Evolutionary conservation across 2,113 vertebrate genomes (phyloP).

Genomic region (Odontesthes bonariensis): DNA sequence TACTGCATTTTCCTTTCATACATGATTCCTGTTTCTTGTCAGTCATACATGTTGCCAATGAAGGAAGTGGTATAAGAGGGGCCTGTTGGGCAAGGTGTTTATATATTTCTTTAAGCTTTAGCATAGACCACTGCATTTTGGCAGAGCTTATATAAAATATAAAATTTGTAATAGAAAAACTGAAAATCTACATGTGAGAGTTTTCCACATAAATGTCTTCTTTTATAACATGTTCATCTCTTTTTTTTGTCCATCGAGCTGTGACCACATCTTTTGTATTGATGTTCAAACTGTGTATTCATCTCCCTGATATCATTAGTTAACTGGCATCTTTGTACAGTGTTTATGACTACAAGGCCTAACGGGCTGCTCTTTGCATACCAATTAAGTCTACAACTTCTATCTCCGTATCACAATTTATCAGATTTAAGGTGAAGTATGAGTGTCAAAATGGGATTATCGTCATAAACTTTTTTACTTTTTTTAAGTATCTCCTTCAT

Average conservation of each 20-base stretch:
- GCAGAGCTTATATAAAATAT: no score
- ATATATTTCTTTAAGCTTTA: no score
- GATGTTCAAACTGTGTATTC: conserved; percentile 37
- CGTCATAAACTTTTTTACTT: no score
- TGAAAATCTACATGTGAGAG: conserved; percentile 6
- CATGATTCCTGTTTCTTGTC: no score
- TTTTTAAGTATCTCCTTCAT: no score
- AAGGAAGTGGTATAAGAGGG: no score
- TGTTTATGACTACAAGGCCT: conserved; percentile 40
- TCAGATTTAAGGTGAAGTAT: conserved; percentile 1
- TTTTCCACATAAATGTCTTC: background rate
- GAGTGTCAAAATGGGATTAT: no score
- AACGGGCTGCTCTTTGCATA: conserved; percentile 17
- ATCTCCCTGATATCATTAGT: conserved; percentile 45
- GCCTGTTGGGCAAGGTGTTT: no score
- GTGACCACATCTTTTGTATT: conserved; percentile 53
- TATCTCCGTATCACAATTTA: conserved; percentile 24
- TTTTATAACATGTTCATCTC: conserved; percentile 29
- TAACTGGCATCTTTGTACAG: conserved; percentile 26
- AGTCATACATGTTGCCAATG: no score
- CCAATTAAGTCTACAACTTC: conserved; percentile 49
- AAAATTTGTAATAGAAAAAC: conserved; percentile 5
- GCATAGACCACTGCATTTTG: no score
- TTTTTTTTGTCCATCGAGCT: conserved; percentile 21
- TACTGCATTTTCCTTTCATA: no score